Percentiles rank a stretch among this genome's conserved stretches.
phyloP scores from a whole-genome alignment of 2,113 vertebrate genomes.

The Oreamnos americanus region DNA sequence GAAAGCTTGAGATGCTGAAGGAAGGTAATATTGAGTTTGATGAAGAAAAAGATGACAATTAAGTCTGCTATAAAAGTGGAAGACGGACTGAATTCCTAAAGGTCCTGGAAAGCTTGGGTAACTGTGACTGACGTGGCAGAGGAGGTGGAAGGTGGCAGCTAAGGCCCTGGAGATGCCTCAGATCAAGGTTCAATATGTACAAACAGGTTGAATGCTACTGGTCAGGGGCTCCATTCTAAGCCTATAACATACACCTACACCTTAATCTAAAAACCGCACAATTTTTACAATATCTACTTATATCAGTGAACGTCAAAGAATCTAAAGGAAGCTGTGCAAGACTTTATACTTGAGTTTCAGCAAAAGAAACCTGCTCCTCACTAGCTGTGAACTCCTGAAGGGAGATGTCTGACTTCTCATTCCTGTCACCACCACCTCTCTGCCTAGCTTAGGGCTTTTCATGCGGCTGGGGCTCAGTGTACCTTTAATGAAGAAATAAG shows the following conservation, averaged over 20 bases:
- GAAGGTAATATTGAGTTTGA: background rate
- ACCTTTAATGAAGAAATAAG: background rate
- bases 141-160: background rate
- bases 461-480: background rate
- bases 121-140: background rate
- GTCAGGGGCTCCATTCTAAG: background rate
- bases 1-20: background rate
- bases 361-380: background rate
- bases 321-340: background rate
- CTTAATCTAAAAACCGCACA: background rate
- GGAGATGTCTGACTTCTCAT: background rate
- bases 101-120: background rate
- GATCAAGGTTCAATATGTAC: background rate
- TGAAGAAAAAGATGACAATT: background rate
- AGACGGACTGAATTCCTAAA: background rate
- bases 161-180: background rate
- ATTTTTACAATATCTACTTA: background rate
- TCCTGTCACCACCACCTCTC: fast-evolving
- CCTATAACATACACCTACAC: fast-evolving
- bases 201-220: background rate
- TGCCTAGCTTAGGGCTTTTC: background rate
- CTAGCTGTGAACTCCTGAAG: background rate
- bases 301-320: background rate
- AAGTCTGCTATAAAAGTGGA: background rate
- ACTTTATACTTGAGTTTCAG: background rate